A percentile compares a stretch with the other conserved stretches of the same genome.
These are phyloP conservation scores for Proteles cristata DNA, from an alignment of 2,113 vertebrate genomes.

Conservation along the genomic window DNA sequence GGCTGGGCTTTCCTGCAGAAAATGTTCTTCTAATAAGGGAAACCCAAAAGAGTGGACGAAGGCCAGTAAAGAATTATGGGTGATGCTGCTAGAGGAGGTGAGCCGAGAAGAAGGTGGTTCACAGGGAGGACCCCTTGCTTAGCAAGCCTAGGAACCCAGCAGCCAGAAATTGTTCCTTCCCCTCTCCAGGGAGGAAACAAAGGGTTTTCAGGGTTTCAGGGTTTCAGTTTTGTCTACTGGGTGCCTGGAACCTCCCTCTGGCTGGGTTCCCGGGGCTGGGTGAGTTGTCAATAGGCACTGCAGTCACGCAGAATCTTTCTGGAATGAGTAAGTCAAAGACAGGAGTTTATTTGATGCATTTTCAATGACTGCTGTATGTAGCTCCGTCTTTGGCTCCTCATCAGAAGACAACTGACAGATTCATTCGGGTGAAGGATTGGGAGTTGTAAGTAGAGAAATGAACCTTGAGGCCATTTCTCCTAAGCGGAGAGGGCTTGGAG, in stretches of 20 bases:
- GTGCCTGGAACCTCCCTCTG: not conserved
- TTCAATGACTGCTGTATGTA: not conserved
- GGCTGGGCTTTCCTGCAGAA: not conserved
- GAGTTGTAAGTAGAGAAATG: not conserved
- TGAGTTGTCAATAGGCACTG: not conserved
- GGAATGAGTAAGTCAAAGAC: conserved; percentile 22
- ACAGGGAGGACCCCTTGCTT: not conserved
- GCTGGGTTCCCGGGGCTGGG: not conserved
- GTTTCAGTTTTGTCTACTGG: conserved; percentile 9
- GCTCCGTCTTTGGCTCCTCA: not conserved
- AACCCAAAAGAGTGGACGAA: not conserved
- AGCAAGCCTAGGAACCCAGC: not conserved
- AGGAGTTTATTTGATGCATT: not conserved
- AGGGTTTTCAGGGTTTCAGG: not conserved
- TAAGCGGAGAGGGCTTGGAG: not conserved
- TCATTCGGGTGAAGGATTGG: not conserved
- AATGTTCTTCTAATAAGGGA: not conserved
- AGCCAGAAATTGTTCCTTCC: not conserved
- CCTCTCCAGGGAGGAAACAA: conserved; percentile 16
- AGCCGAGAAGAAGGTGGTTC: not conserved
- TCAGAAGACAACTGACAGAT: conserved; percentile 21
- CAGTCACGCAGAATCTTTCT: conserved; percentile 43
- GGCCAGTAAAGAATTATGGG: not conserved
- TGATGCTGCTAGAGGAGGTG: not conserved
- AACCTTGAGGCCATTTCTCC: conserved; percentile 21